Conservation (phyloP, 2,888 invertebrate genomes). For the Zaprionus obscuricornis region DNA sequence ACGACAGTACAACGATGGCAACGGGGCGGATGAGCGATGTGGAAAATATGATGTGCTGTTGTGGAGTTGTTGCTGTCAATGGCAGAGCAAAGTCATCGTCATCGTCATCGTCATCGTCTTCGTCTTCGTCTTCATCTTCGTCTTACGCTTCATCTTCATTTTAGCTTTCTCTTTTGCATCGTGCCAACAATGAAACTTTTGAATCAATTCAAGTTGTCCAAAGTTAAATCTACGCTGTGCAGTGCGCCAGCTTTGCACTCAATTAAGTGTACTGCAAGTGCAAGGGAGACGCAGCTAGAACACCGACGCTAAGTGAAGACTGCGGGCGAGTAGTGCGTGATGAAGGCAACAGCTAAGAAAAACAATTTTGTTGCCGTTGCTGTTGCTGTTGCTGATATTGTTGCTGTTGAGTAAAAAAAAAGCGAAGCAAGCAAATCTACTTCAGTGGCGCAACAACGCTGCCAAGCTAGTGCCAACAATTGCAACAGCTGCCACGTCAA, state of each 20-base stretch:
- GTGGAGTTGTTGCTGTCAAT: slow-evolving; percentile 33
- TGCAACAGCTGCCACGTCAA: slow-evolving; percentile 74
- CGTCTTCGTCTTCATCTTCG: slow-evolving; percentile 1
- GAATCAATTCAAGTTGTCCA: slow-evolving; percentile 76
- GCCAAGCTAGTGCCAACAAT: slow-evolving; percentile 72
- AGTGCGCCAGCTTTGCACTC: slow-evolving; percentile 73
- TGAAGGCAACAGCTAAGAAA: slow-evolving; percentile 51
- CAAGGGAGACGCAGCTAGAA: neutral
- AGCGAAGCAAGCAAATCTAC: slow-evolving; percentile 67
- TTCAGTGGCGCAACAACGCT: slow-evolving; percentile 51
- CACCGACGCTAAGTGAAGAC: neutral
- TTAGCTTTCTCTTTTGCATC: slow-evolving; percentile 25
- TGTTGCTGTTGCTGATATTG: no score
- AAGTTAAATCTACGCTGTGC: slow-evolving; percentile 67
- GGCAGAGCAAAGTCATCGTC: slow-evolving; percentile 29
- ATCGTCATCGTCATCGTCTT: neutral
- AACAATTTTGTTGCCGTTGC: slow-evolving; percentile 58
- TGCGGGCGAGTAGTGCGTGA: slow-evolving; percentile 42
- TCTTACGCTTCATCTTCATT: neutral
- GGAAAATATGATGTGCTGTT: slow-evolving; percentile 45
- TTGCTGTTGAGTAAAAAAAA: slow-evolving; percentile 15
- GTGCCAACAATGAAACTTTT: slow-evolving; percentile 70
- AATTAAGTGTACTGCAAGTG: slow-evolving; percentile 60
- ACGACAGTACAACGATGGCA: no score
- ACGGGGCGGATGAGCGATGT: no score